phyloP scores from a whole-genome alignment of 2,888 invertebrate genomes.

The Monopis laevigella region DNA sequence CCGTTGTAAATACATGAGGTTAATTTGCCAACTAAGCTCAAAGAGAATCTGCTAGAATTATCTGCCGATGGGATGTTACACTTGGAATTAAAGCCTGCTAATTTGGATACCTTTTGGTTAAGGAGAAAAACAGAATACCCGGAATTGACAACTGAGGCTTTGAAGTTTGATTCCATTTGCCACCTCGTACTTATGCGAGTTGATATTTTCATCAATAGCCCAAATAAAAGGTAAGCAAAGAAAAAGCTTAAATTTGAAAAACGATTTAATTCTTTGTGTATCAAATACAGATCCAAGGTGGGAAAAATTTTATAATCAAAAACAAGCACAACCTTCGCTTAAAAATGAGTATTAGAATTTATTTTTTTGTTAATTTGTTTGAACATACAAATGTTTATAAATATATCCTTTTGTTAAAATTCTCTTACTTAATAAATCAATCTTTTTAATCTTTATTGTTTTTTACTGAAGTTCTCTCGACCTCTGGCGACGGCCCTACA shows the following conservation, averaged over 20 bases:
- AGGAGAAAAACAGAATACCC: conserved; percentile 18
- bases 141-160: conserved; percentile 16
- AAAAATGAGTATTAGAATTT: conserved; percentile 11
- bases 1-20: conserved; percentile 18
- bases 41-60: conserved; percentile 21
- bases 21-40: conserved; percentile 19
- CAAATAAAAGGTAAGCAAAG: conserved; percentile 14
- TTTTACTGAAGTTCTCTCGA: conserved; percentile 11
- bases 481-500: conserved; percentile 13
- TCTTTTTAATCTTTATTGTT: conserved; percentile 6
- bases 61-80: conserved; percentile 22
- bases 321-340: conserved; percentile 12
- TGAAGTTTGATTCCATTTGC: conserved; percentile 20
- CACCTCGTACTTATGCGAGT: conserved; percentile 19
- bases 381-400: conserved; percentile 11
- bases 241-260: conserved; percentile 20
- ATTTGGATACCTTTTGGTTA: conserved; percentile 19
- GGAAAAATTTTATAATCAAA: conserved; percentile 16
- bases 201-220: conserved; percentile 12
- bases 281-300: conserved; percentile 18
- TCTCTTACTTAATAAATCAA: conserved; percentile 8
- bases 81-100: conserved; percentile 20
- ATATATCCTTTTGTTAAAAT: conserved; percentile 12
- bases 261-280: conserved; percentile 19
- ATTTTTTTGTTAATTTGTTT: conserved; percentile 11